A percentile compares a stretch with the other conserved stretches of the same genome.
Evolutionary conservation across 2,113 vertebrate genomes (phyloP).

Genomic region (Pygoscelis adeliae): DNA sequence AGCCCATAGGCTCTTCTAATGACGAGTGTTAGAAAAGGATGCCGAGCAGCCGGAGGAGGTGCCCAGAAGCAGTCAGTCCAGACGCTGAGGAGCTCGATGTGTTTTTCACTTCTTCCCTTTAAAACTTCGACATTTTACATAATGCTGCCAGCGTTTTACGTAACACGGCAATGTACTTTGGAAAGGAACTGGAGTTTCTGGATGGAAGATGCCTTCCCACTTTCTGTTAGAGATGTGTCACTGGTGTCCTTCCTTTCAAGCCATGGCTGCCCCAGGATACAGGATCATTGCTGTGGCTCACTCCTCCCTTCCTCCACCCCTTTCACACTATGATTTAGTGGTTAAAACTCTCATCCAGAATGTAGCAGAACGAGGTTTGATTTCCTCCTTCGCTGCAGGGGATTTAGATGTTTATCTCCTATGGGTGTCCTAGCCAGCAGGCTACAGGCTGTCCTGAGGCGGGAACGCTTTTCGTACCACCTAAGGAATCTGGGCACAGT

Average conservation of each 20-base stretch:
- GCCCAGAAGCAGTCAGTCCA: not conserved
- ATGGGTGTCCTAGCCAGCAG: not conserved
- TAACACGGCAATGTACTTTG: not conserved
- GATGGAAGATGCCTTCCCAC: not conserved
- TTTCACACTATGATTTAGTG: not conserved
- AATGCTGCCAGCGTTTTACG: not conserved
- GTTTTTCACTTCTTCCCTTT: not conserved
- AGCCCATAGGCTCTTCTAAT: not conserved
- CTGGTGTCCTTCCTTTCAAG: not conserved
- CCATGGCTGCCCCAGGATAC: accelerated
- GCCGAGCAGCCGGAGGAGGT: not conserved
- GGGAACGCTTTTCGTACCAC: not conserved
- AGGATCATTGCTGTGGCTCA: not conserved
- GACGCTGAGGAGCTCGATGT: not conserved
- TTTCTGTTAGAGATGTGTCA: not conserved
- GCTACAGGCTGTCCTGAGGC: not conserved
- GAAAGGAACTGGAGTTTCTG: not conserved
- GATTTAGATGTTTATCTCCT: constrained; percentile 4
- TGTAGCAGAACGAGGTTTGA: not conserved
- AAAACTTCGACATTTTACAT: not conserved
- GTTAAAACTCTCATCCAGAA: not conserved
- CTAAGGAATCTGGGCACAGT: not conserved
- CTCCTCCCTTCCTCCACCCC: not conserved
- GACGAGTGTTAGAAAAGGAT: not conserved
- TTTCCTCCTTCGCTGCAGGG: not conserved